phyloP scores from a whole-genome alignment of 1,140 invertebrate species.

The Zaprionus capensis region DNA sequence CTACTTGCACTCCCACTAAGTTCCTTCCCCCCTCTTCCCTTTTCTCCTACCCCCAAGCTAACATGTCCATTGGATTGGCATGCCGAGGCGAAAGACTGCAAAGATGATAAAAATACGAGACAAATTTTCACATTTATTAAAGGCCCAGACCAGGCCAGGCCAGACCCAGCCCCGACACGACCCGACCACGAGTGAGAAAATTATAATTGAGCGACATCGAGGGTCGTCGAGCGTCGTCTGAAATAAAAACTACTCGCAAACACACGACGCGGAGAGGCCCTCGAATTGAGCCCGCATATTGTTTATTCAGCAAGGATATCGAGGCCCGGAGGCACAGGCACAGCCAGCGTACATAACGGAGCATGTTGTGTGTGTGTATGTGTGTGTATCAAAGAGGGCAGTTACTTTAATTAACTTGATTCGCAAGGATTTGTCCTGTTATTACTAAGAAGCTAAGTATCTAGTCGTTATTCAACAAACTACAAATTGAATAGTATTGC shows the following conservation, averaged over 20 bases:
- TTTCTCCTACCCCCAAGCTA: neutral
- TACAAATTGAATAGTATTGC: neutral
- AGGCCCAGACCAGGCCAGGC: constrained; percentile 15
- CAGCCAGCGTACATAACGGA: constrained; percentile 24
- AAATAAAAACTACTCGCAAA: constrained; percentile 39
- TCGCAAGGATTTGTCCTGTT: constrained; percentile 4
- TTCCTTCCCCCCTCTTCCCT: neutral
- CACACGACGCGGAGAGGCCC: constrained; percentile 10
- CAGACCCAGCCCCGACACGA: neutral
- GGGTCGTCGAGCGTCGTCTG: constrained; percentile 31
- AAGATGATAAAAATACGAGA: constrained; percentile 19
- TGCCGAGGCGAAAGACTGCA: constrained; percentile 19
- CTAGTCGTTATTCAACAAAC: neutral
- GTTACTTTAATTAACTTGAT: constrained; percentile 17
- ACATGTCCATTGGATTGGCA: constrained; percentile 48
- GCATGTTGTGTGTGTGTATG: neutral
- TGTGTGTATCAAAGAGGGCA: constrained; percentile 17
- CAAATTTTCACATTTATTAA: constrained; percentile 53
- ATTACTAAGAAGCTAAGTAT: neutral
- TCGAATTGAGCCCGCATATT: constrained; percentile 49
- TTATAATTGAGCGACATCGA: constrained; percentile 47
- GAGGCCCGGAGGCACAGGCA: constrained; percentile 39
- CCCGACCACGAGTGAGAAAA: constrained; percentile 38
- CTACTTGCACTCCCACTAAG: constrained; percentile 15
- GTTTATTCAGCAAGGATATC: constrained; percentile 60